Evolutionary conservation across 64 coral and sea anemone genomes (phyloP), one percentile per base, ranked within the genome.

Genomic region (Stichodactyla helianthus): DNA sequence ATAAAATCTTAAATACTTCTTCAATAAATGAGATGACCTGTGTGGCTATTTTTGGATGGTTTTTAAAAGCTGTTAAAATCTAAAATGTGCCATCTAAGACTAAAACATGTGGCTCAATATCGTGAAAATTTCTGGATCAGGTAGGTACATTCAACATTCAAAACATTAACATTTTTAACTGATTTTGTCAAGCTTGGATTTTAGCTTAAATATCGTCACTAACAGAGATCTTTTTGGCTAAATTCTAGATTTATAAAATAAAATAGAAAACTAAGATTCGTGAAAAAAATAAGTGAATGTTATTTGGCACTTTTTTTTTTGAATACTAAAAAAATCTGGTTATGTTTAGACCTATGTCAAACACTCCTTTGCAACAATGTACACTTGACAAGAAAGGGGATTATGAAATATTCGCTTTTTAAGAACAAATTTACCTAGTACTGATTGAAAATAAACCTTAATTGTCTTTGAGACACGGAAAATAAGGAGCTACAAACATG

Each of bases 1-100:
- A 74, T 74, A 23, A 74, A 74, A 74, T 74, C 25, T 74, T 23
- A 31, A 74, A 23, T 74, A 74, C 68, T 74, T 74, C 68, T 23
- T 74, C 23, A 13, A 26, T 71, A 57, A 15, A 58, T 4, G 22
- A 74, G 68, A 31, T 74, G 68, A 74, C 68, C 10, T 26, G 23
- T 71, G 10, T 6, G 22, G 25, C 10, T 74, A 13, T 28, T 12
- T 74, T 74, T 31, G 10, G 25, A 16, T 65, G 10, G 25, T 13
- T 31, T 74, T 23, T 74, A 31, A 35, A 74, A 74, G 26, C 26
- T 27, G 12, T 74, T 31, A 10, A 74, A 74, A 74, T 27, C 25
- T 10, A 31, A 74, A 31, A 74, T 74, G 23, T 31, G 22, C 10
- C 8, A 8, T 11, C 68, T 74, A 27, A 28, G n/a, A 65, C 22